Evolutionary conservation across 2,888 invertebrate species (phyloP), one percentile per base, ranked within the genome.

Genomic region (Acrobasis suavella): DNA sequence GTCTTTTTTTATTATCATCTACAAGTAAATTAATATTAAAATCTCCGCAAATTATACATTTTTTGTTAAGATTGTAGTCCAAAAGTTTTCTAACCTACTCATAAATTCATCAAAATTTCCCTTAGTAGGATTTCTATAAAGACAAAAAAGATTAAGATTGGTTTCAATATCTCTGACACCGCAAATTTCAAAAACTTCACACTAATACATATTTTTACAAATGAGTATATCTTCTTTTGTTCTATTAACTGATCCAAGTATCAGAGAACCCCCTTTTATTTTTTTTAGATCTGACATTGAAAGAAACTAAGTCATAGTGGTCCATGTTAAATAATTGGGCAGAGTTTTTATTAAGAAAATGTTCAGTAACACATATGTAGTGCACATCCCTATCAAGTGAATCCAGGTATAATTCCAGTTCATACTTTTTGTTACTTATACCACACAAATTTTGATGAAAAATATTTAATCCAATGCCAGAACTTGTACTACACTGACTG

Each of bases 391-490:
- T 42, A 17, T 39, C 17, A 9, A 56, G 16, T 16, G 10, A 8
- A 2, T 56, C 16, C 9, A 42, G 1, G 17, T 56, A 42, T 2
- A 56, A 5, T 9, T 56, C 42, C 9, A 56, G 12, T 7, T 56
- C 56, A 17, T 56, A 9, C 12, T 10, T 38, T 39, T 56, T 56
- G 16, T 16, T 56, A 42, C 17, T n/a, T 10, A 56, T 9, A 10
- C 56, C 56, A 39, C 56, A 56, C 39, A 56, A 8, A 15, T 42
- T 56, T n/a, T 42, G 56, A 16, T 37, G 37, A 16, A 39, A 56
- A 9, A 56, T 37, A 39, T 39, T 1, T 15, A 56, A 56, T 17
- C 10, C 3, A 3, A n/a, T 16, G 42, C 0, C 12, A 54, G 17
- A 15, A 2, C 1, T 14, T 7, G 9, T 6, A 17, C 10, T 50